phyloP scores from a whole-genome alignment of 2,888 invertebrate genomes.

The Drosophila paracracens region DNA sequence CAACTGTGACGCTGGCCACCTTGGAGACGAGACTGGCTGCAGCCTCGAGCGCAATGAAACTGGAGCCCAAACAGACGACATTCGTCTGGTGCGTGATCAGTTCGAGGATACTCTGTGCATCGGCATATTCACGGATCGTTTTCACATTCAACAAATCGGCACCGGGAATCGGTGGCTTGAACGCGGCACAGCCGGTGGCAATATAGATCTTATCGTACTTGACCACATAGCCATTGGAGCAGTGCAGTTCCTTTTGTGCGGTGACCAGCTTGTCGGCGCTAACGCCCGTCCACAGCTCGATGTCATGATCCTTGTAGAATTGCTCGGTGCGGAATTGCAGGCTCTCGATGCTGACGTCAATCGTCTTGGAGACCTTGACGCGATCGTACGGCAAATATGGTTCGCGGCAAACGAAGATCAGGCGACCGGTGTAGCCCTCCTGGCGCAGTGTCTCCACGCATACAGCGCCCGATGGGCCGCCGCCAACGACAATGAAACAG shows the following conservation, averaged over 20 bases:
- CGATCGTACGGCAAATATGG: constrained; percentile 95
- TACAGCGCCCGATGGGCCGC: constrained; percentile 94
- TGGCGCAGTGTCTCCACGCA: constrained; percentile 97
- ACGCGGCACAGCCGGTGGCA: constrained; percentile 93
- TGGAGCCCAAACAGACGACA: constrained; percentile 94
- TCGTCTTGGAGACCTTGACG: constrained; percentile 94
- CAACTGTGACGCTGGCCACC: constrained; percentile 89
- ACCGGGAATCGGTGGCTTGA: constrained; percentile 89
- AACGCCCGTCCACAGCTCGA: constrained; percentile 90
- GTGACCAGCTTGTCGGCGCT: constrained; percentile 90
- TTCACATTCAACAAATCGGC: constrained; percentile 90
- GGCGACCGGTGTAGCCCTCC: constrained; percentile 93
- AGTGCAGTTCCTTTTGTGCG: constrained; percentile 87
- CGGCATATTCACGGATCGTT: constrained; percentile 90
- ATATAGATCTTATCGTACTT: constrained; percentile 91
- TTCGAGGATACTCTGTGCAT: constrained; percentile 89
- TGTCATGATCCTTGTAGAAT: constrained; percentile 91
- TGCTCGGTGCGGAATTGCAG: constrained; percentile 89
- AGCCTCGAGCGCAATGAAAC: constrained; percentile 97
- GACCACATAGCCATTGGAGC: constrained; percentile 89
- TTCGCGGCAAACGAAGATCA: constrained; percentile 93
- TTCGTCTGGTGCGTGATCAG: constrained; percentile 88
- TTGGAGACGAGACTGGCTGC: constrained; percentile 92
- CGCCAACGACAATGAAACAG: constrained; percentile 92
- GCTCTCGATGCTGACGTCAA: constrained; percentile 89